A percentile compares a stretch with the other conserved stretches of the same genome.
Conservation (phyloP, 2,113 vertebrate species). For the Pongo abelii region DNA sequence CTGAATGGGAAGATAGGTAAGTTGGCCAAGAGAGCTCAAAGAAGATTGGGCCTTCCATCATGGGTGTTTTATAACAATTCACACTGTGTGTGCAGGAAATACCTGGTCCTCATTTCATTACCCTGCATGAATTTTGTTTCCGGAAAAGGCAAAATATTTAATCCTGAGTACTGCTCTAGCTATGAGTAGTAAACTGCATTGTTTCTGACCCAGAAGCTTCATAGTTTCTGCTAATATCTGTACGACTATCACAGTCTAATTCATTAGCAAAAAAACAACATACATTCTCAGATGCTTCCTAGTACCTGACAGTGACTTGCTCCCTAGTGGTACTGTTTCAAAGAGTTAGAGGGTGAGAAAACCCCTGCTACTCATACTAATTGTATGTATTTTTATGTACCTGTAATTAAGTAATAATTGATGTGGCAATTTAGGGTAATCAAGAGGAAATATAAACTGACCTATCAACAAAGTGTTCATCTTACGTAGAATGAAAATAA, state of each 20-base stretch:
- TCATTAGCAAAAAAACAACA: neutral
- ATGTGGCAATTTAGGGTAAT: neutral
- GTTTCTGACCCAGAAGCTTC: neutral
- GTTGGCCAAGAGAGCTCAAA: neutral
- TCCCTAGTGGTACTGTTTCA: neutral
- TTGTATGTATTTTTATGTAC: no score
- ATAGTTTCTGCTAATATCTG: neutral
- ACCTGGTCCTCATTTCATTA: neutral
- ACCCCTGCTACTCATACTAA: neutral
- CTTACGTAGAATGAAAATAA: neutral
- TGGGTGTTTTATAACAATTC: neutral
- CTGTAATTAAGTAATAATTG: neutral
- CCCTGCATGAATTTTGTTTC: neutral
- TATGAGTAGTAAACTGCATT: neutral
- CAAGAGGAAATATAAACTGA: neutral
- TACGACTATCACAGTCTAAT: neutral
- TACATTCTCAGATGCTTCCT: neutral
- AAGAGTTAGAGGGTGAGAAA: neutral
- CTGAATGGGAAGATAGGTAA: neutral
- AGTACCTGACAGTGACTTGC: neutral
- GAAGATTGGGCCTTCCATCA: accelerated
- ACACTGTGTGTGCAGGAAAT: neutral
- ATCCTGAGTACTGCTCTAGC: neutral
- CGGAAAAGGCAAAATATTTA: neutral
- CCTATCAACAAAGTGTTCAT: neutral